Base-by-base conservation (phyloP, 1,140 invertebrate genomes). In the Listronotus bonariensis region DNA sequence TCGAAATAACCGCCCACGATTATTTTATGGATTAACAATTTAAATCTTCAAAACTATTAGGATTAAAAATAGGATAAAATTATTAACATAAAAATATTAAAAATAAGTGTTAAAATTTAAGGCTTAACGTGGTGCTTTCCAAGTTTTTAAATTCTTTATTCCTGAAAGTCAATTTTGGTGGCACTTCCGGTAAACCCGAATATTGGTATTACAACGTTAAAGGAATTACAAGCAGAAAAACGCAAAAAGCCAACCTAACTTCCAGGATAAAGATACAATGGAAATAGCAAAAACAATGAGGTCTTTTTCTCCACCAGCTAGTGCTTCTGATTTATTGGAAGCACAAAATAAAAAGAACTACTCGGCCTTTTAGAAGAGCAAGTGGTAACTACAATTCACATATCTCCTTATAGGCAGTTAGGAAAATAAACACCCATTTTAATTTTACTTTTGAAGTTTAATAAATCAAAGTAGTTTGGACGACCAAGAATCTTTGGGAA, bases 381-480 rank as follows among this genome's bases (percentile, higher is more conserved):
- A 76, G 76, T 78, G 15, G 32, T 18, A 18, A 18, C 5, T 56
- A 6, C 17, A 2, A 43, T 42, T 17, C 11, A 15, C 1, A 3
- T 12, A n/a, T 49, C 17, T 20, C 17, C 17, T 11, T n/a, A 17
- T 31, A 41, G 1, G 2, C 1, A 26, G 20, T 5, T 26, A 26
- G 20, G 20, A 26, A 26, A 26, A 26, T 26, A 26, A 26, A 26
- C n/a, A n/a, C 15, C 40, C 34, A 15, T 18, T 38, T 48, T 7
- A 32, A 61, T 45, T 17, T 12, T 56, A 38, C 61, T 76, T 78
- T 65, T 83, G 92, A 84, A 88, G 86, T 75, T 86, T 96, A 70
- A 91, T 93, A 77, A 98, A 98, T 79, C 96, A 98, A 85, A 94
- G 89, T 69, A 96, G 93, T 67, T 81, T 97, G 45, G 94, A 97